A percentile compares a stretch with the other conserved stretches of the same genome.
Evolutionary conservation across 2,797 vertebrate genomes (phyloP).

Genomic region (Hypotaenidia philippensis): DNA sequence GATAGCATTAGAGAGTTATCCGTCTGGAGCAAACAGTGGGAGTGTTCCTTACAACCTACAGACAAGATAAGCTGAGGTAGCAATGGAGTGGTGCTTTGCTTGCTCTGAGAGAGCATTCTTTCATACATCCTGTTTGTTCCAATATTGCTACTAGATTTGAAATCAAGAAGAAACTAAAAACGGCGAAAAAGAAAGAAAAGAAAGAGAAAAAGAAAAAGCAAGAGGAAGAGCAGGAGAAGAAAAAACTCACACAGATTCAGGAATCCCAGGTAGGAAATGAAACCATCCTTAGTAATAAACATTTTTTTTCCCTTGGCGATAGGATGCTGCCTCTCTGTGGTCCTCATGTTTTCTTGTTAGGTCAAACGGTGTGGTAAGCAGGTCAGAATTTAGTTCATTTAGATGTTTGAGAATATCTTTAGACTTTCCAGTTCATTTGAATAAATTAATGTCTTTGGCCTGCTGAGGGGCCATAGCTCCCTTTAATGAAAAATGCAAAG

Average conservation of each 20-base stretch:
- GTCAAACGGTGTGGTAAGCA: not conserved
- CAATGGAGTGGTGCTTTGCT: not conserved
- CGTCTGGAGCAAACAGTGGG: not conserved
- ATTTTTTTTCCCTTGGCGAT: not conserved
- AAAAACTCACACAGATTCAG: slow-evolving; percentile 94
- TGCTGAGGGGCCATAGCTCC: not conserved
- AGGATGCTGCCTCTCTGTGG: not conserved
- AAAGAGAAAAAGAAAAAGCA: slow-evolving; percentile 99
- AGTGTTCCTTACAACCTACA: not conserved
- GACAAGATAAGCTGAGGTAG: not conserved
- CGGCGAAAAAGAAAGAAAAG: slow-evolving; percentile 98
- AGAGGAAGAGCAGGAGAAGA: slow-evolving; percentile 97
- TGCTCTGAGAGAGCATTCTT: not conserved
- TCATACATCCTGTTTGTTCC: not conserved
- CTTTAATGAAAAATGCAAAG: not conserved
- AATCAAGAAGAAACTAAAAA: slow-evolving; percentile 99
- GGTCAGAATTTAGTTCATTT: not conserved
- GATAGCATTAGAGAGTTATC: not conserved
- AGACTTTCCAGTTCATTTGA: not conserved
- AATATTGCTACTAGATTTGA: slow-evolving; percentile 88
- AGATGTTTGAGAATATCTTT: not conserved
- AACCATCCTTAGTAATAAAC: not conserved
- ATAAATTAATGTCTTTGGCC: not conserved
- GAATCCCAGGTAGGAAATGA: slow-evolving; percentile 92
- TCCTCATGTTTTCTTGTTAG: not conserved